phyloP scores from a whole-genome alignment of 2,888 invertebrate species.

The Drosophila pseudotalamancana region DNA sequence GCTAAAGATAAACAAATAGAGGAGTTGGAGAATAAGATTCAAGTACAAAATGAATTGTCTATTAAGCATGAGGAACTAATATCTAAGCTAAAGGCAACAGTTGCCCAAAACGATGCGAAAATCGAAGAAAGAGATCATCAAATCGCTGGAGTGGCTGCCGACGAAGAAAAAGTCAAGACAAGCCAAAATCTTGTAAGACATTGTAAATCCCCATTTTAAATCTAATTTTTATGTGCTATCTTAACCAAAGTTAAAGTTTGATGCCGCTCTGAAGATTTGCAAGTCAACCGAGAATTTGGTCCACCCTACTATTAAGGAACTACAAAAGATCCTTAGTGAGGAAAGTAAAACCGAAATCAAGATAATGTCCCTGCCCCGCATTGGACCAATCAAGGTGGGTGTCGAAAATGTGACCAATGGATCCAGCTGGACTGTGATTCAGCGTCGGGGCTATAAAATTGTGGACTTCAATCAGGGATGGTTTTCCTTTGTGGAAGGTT shows the following conservation, averaged over 20 bases:
- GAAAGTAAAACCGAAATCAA: constrained; percentile 4
- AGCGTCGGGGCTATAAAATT: constrained; percentile 18
- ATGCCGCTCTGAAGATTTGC: not conserved
- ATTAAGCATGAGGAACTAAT: constrained; percentile 3
- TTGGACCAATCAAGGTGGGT: constrained; percentile 15
- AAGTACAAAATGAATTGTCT: not conserved
- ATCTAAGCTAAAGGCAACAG: not conserved
- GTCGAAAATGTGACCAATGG: constrained; percentile 14
- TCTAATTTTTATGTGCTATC: not conserved
- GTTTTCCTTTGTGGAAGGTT: constrained; percentile 26
- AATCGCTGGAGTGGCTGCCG: not conserved
- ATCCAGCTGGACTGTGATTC: constrained; percentile 31
- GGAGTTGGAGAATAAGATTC: constrained; percentile 10
- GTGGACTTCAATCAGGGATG: constrained; percentile 31
- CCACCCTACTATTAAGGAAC: constrained; percentile 14
- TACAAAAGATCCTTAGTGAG: constrained; percentile 12
- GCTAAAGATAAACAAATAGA: constrained; percentile 7
- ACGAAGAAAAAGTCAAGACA: not conserved
- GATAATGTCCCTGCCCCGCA: constrained; percentile 5
- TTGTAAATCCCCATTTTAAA: not conserved
- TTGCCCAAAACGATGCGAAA: constrained; percentile 1
- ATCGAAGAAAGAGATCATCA: not conserved
- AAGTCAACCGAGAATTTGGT: constrained; percentile 10
- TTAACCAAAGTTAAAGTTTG: not conserved
- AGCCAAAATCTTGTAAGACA: not conserved